phyloP scores from a whole-genome alignment of 2,888 invertebrate genomes.

The Saturnia japonica region DNA sequence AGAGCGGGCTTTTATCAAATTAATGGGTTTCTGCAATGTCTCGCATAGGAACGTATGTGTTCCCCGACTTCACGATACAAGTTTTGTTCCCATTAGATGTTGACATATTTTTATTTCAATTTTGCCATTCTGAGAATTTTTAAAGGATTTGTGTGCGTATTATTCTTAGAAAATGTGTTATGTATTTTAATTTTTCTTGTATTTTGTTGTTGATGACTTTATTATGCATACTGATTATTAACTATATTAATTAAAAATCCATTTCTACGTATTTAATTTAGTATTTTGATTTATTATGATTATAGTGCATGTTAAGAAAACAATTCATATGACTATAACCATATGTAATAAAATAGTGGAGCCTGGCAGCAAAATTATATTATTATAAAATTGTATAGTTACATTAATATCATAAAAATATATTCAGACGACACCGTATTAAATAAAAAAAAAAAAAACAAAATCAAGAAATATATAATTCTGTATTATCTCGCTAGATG shows the following conservation, averaged over 20 bases:
- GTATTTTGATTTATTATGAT: neutral
- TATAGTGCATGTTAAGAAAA: neutral
- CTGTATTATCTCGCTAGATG: neutral
- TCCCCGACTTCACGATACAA: conserved; percentile 19
- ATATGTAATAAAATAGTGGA: neutral
- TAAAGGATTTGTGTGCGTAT: neutral
- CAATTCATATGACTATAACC: no score
- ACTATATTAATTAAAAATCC: no score
- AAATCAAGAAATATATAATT: no score
- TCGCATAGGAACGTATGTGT: conserved; percentile 17
- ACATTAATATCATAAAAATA: no score
- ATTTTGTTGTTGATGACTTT: neutral
- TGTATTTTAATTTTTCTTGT: neutral
- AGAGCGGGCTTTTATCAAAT: conserved; percentile 28
- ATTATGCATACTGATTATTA: neutral
- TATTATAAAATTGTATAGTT: no score
- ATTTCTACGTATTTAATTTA: neutral
- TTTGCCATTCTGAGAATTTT: neutral
- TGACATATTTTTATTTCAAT: neutral
- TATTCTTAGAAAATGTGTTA: neutral
- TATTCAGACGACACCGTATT: no score
- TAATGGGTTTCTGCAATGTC: conserved; percentile 21
- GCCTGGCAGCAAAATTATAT: no score
- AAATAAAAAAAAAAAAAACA: no score
- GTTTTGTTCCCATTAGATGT: conserved; percentile 21